Conservation (phyloP, 2,888 invertebrate species). For the Epinotia nisella region DNA sequence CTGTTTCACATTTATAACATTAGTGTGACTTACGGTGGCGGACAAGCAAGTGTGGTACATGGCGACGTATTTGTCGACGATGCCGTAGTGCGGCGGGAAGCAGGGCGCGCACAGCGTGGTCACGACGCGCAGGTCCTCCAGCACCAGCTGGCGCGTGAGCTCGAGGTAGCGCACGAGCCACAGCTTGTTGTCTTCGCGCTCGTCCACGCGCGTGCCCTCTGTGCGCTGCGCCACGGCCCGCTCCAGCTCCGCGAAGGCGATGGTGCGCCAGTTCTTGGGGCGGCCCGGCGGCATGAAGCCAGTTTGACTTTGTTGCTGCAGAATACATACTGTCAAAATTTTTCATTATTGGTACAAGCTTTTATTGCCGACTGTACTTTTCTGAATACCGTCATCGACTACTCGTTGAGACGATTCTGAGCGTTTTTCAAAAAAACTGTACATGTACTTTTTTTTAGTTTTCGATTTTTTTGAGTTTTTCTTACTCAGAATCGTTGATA, state of each 20-base stretch:
- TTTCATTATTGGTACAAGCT: no score
- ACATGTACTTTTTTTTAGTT: no score
- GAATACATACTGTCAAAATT: no score
- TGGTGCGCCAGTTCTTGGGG: conserved; percentile 95
- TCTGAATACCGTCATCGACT: no score
- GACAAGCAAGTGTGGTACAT: conserved; percentile 97
- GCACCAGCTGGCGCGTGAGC: conserved; percentile 92
- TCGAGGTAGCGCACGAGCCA: conserved; percentile 98
- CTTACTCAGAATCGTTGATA: no score
- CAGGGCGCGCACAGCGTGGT: conserved; percentile 96
- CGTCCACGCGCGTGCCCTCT: conserved; percentile 97
- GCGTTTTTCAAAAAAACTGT: no score
- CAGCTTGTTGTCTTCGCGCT: conserved; percentile 94
- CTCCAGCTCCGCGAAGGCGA: conserved; percentile 92
- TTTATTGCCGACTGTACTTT: no score
- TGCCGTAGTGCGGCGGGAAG: conserved; percentile 97
- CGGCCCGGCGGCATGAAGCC: conserved; percentile 97
- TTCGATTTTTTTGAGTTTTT: no score
- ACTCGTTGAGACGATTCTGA: no score
- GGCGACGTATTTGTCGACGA: conserved; percentile 94
- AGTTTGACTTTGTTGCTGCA: conserved; percentile 89
- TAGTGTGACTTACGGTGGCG: conserved; percentile 89
- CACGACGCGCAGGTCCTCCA: conserved; percentile 96
- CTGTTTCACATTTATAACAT: no score
- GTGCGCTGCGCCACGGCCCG: conserved; percentile 92